Evolutionary conservation across 2,888 invertebrate genomes (phyloP).

Genomic region (Teleogryllus oceanicus): DNA sequence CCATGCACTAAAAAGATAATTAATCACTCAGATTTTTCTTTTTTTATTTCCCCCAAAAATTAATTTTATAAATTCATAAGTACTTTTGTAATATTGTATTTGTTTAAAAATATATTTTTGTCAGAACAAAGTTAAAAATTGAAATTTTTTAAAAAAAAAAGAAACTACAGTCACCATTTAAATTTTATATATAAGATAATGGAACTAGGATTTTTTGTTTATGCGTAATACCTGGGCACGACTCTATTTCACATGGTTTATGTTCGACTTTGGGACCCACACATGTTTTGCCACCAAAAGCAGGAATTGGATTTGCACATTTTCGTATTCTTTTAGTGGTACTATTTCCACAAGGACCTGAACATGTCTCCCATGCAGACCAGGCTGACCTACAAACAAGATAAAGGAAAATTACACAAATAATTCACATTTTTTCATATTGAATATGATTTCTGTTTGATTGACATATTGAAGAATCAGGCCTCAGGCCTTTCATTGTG

Average conservation of each 20-base stretch:
- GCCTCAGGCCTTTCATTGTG: no score
- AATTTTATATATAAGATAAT: no score
- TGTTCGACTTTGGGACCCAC: neutral
- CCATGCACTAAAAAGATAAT: neutral
- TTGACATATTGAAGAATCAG: neutral
- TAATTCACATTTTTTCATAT: neutral
- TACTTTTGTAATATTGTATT: no score
- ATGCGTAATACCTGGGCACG: neutral
- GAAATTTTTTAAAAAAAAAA: no score
- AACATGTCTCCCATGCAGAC: neutral
- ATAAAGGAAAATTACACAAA: neutral
- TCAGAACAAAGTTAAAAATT: no score
- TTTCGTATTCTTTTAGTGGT: neutral
- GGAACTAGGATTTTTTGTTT: no score
- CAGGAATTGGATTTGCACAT: neutral
- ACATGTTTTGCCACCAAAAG: neutral
- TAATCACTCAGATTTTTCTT: no score
- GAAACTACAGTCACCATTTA: no score
- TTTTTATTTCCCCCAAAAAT: no score
- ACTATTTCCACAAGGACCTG: neutral
- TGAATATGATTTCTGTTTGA: neutral
- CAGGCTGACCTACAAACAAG: neutral
- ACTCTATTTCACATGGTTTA: neutral
- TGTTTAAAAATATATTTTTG: no score
- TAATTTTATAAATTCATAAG: no score